phyloP scores from a whole-genome alignment of 2,113 vertebrate genomes.

The Myrmophylax atrothorax region DNA sequence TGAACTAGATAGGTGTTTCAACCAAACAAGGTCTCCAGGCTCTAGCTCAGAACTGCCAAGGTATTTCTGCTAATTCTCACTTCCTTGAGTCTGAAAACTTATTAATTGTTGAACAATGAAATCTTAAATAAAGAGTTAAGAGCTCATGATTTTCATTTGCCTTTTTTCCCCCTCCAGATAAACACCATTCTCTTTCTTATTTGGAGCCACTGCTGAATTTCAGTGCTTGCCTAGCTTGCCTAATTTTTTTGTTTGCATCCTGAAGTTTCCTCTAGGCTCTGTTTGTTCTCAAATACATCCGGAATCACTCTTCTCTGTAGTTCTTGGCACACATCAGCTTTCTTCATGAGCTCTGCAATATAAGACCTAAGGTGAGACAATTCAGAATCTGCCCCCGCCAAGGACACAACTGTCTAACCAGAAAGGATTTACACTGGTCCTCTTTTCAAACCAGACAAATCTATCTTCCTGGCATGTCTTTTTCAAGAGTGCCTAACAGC shows the following conservation, averaged over 20 bases:
- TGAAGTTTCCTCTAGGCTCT: neutral
- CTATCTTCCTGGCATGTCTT: neutral
- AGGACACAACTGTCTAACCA: neutral
- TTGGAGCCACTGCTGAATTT: neutral
- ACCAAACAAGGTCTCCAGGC: neutral
- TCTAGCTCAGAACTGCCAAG: neutral
- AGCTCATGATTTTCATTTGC: neutral
- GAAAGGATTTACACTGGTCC: neutral
- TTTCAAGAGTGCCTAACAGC: neutral
- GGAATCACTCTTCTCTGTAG: neutral
- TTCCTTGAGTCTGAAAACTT: neutral
- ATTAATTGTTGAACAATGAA: neutral
- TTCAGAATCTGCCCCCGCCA: neutral
- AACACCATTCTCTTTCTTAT: neutral
- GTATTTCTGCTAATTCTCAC: neutral
- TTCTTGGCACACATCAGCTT: neutral
- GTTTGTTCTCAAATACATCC: neutral
- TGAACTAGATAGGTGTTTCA: neutral
- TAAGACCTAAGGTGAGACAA: neutral
- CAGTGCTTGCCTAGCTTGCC: neutral
- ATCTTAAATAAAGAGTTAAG: neutral
- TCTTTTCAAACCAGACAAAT: neutral
- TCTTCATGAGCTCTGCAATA: neutral
- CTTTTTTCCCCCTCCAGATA: neutral
- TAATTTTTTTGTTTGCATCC: neutral